Conservation (phyloP, 2,888 invertebrate genomes). For the Mimas tiliae region DNA sequence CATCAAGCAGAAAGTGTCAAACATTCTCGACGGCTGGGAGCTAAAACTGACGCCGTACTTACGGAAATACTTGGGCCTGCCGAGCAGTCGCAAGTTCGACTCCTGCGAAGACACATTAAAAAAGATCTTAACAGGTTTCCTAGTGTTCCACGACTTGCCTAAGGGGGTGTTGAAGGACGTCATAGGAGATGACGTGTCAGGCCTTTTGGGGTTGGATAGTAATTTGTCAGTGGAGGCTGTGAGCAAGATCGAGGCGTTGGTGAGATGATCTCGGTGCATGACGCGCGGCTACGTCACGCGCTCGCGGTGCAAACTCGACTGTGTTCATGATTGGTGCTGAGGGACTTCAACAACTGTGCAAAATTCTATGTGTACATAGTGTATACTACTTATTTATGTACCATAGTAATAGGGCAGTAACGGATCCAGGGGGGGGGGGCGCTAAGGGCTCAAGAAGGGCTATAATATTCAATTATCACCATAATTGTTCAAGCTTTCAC, state of each 20-base stretch:
- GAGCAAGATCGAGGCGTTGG: constrained; percentile 50
- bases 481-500: too few relatives aligned
- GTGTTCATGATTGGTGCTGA: constrained; percentile 57
- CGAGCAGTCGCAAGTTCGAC: constrained; percentile 57
- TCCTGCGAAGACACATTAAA: constrained; percentile 61
- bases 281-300: constrained; percentile 54
- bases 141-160: constrained; percentile 86
- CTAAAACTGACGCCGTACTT: constrained; percentile 68
- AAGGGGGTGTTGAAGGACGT: constrained; percentile 58
- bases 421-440: too few relatives aligned
- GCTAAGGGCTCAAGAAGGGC: too few relatives aligned
- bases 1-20: constrained; percentile 83
- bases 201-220: constrained; percentile 49
- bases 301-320: constrained; percentile 51
- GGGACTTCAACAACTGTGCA: too few relatives aligned
- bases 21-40: constrained; percentile 85
- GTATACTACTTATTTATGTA: too few relatives aligned
- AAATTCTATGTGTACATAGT: too few relatives aligned
- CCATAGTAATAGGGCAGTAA: too few relatives aligned
- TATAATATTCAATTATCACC: too few relatives aligned
- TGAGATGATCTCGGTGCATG: constrained; percentile 59
- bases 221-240: constrained; percentile 51
- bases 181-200: constrained; percentile 55
- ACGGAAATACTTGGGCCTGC: constrained; percentile 78
- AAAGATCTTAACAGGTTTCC: constrained; percentile 79